Evolutionary conservation across 1,140 invertebrate genomes (phyloP), one percentile per base, ranked within the genome.

Genomic region (Arctopsyche grandis): DNA sequence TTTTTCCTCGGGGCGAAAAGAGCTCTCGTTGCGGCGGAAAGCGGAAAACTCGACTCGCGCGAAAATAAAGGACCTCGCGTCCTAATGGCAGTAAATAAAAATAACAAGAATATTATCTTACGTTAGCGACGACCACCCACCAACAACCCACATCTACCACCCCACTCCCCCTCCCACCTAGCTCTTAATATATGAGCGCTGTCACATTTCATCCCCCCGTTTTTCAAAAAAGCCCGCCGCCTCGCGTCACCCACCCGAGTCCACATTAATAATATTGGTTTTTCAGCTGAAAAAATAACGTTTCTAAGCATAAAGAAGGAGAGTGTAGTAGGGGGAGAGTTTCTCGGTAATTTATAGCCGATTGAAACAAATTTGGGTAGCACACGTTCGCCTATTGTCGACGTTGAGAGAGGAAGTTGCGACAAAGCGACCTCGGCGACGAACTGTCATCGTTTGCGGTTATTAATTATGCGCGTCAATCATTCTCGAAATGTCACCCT

Each of bases 221-320:
- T 80, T 75, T 76, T 75, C 73, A 79, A 29, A 46, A 75, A 56
- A 63, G 19, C 44, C 21, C 60, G 19, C 60, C 48, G 48, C 10
- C 60, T 21, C 60, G 14, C 60, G 60, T 66, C 52, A 21, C 60
- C 60, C 60, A 66, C 60, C 21, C 60, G 60, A 66, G 19, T 66
- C 21, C 69, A 70, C 75, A 77, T 80, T 80, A 80, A 80, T 80
- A 80, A 77, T 77, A 80, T 80, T 77, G 79, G 75, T 80, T 80
- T 79, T 80, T 74, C 66, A 75, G 69, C 73, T 75, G 76, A 46
- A 77, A 77, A 73, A 52, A 52, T 52, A 52, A 52, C 16, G 48
- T 52, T 52, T 52, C 16, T 52, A 38, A 38, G 29, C 63, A 70
- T 44, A 16, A 16, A 14, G 38, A 44, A 29, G 29, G 26, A 38